These are phyloP conservation scores for Bicyclus anynana DNA, from an alignment of 1,140 invertebrate species.

Conservation along the genomic window DNA sequence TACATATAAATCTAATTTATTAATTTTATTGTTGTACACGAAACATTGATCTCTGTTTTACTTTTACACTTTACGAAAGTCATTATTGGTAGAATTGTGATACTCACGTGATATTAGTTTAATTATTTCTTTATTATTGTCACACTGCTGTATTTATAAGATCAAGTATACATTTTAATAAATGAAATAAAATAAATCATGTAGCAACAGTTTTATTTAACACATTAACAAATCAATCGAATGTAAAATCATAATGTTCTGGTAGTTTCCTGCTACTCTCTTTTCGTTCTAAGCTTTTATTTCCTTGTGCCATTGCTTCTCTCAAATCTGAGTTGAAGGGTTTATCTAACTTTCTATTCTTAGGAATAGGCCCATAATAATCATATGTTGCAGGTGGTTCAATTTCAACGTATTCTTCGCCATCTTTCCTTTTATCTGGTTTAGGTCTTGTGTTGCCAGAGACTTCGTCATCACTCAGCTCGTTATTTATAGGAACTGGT, in stretches of 20 bases:
- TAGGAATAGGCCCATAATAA: constrained; percentile 78
- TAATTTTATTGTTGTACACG: neutral
- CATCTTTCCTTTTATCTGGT: constrained; percentile 42
- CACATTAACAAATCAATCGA: constrained; percentile 36
- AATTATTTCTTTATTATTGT: constrained; percentile 11
- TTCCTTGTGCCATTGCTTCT: constrained; percentile 82
- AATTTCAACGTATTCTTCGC: constrained; percentile 75
- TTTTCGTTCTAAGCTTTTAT: constrained; percentile 80
- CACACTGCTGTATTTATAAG: neutral
- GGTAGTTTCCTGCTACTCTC: constrained; percentile 41
- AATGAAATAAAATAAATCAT: constrained; percentile 12
- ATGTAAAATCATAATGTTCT: constrained; percentile 62
- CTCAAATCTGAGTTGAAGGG: constrained; percentile 72
- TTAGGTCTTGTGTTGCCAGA: constrained; percentile 23
- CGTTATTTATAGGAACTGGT: constrained; percentile 71
- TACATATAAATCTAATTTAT: neutral
- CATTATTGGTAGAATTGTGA: constrained; percentile 20
- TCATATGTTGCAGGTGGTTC: constrained; percentile 81
- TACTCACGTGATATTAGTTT: constrained; percentile 25
- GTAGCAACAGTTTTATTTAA: constrained; percentile 9
- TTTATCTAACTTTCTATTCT: constrained; percentile 51
- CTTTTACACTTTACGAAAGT: constrained; percentile 9
- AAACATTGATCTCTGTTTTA: constrained; percentile 7
- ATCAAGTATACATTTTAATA: constrained; percentile 11
- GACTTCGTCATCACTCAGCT: constrained; percentile 59